These are phyloP conservation scores for Taphrorychus bicolor DNA, from an alignment of 2,888 invertebrate genomes.

Conservation along the genomic window DNA sequence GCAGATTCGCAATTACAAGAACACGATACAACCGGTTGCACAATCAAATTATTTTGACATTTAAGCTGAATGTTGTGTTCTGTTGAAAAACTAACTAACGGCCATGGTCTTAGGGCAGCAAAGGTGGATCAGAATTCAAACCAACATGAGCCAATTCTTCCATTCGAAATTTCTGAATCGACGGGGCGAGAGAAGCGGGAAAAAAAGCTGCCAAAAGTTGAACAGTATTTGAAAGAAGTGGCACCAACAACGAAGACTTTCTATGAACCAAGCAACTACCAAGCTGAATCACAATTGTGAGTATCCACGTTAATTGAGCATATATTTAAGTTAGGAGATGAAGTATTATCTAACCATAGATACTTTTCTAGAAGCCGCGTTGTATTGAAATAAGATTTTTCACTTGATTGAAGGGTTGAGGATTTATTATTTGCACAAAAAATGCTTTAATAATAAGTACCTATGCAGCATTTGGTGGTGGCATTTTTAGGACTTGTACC, in stretches of 20 bases:
- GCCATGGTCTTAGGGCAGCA: slow-evolving; percentile 1
- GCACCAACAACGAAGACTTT: slow-evolving; percentile 38
- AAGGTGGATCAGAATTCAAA: neutral
- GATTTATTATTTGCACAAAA: too few relatives aligned
- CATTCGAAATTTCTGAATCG: neutral
- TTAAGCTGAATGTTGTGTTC: neutral
- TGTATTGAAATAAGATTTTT: too few relatives aligned
- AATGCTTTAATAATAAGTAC: too few relatives aligned
- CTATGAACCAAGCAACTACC: slow-evolving; percentile 22
- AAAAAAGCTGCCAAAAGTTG: slow-evolving; percentile 16
- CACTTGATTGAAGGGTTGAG: too few relatives aligned
- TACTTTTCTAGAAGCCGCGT: neutral
- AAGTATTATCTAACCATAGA: neutral
- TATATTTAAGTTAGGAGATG: neutral
- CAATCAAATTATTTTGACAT: neutral
- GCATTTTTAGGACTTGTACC: neutral
- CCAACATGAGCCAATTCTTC: neutral
- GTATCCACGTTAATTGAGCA: slow-evolving; percentile 7
- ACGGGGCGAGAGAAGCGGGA: neutral
- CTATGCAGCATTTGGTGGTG: neutral
- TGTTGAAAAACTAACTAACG: neutral
- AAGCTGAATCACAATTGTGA: slow-evolving; percentile 11
- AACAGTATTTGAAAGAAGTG: slow-evolving; percentile 40
- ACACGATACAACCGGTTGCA: too few relatives aligned
- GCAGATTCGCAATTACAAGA: too few relatives aligned